A percentile compares a stretch with the other conserved stretches of the same genome.
These are phyloP conservation scores for Sebastes nivosus DNA, from an alignment of 2,797 vertebrate genomes.

Conservation along the genomic window DNA sequence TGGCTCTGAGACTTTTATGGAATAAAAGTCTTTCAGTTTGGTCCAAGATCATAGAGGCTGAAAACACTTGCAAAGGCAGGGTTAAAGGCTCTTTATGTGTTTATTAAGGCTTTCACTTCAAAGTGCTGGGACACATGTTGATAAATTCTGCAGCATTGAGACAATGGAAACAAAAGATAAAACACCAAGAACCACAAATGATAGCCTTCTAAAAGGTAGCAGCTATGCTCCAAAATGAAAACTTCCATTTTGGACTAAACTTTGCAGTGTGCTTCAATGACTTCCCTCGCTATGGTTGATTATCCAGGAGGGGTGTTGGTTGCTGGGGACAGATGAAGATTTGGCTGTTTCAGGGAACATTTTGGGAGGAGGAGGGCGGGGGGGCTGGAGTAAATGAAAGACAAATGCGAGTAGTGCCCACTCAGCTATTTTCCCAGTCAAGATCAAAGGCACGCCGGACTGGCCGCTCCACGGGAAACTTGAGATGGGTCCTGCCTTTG, in stretches of 20 bases:
- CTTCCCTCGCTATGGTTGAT: constrained; percentile 72
- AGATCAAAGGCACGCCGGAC: constrained; percentile 84
- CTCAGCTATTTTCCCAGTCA: constrained; percentile 85
- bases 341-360: constrained; percentile 81
- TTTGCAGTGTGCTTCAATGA: constrained; percentile 70
- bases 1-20: constrained; percentile 46
- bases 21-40: constrained; percentile 58
- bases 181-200: constrained; percentile 47
- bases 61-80: constrained; percentile 34
- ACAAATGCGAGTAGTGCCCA: constrained; percentile 85
- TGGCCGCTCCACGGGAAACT: constrained; percentile 85
- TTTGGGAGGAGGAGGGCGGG: constrained; percentile 59
- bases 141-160: constrained; percentile 44
- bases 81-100: constrained; percentile 42
- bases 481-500: constrained; percentile 88
- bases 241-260: constrained; percentile 63
- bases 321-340: constrained; percentile 84
- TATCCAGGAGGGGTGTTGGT: constrained; percentile 71
- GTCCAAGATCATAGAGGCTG: constrained; percentile 51
- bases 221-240: constrained; percentile 54
- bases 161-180: constrained; percentile 48
- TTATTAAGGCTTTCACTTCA: constrained; percentile 44
- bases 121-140: constrained; percentile 34
- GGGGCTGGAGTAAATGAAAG: constrained; percentile 83
- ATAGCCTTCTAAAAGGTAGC: constrained; percentile 31